Percentiles rank a stretch among this genome's conserved stretches.
phyloP scores from a whole-genome alignment of 2,113 vertebrate genomes.

The Malurus elegans region DNA sequence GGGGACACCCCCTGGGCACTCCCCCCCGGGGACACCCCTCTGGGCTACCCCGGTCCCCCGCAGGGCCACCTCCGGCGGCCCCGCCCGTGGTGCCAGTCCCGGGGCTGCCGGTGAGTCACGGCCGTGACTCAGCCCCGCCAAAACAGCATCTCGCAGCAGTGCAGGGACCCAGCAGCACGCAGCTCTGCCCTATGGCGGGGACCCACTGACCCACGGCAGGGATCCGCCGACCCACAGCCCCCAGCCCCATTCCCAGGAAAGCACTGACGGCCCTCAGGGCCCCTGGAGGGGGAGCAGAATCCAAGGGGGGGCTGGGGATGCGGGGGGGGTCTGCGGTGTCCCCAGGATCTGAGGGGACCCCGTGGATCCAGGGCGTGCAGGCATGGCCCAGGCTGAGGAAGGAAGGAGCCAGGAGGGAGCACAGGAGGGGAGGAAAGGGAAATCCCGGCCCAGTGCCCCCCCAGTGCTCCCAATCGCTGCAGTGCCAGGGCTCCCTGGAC shows the following conservation, averaged over 20 bases:
- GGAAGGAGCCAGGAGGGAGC: not conserved
- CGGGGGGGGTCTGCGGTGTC: not conserved
- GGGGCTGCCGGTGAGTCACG: not conserved
- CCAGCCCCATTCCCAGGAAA: not conserved
- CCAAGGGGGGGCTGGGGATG: not conserved
- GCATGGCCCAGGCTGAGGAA: not conserved
- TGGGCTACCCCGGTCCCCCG: not conserved
- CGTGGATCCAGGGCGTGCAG: not conserved
- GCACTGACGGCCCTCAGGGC: not conserved
- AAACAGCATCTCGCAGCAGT: not conserved
- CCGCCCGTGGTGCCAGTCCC: not conserved
- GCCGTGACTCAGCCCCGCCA: not conserved
- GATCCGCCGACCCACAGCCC: not conserved
- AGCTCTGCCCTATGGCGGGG: too few species aligned
- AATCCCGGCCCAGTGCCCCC: not conserved
- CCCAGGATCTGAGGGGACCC: not conserved
- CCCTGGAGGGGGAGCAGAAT: not conserved
- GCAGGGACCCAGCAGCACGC: not conserved
- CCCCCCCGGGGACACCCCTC: not conserved
- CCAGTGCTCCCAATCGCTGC: not conserved
- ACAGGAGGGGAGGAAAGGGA: not conserved
- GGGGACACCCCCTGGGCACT: not conserved
- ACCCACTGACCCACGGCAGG: not conserved
- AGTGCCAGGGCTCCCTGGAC: not conserved
- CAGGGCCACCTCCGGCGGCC: not conserved